A percentile compares a stretch with the other conserved stretches of the same genome.
Evolutionary conservation across 2,888 invertebrate genomes (phyloP).

Genomic region (Cephus rjabovi): DNA sequence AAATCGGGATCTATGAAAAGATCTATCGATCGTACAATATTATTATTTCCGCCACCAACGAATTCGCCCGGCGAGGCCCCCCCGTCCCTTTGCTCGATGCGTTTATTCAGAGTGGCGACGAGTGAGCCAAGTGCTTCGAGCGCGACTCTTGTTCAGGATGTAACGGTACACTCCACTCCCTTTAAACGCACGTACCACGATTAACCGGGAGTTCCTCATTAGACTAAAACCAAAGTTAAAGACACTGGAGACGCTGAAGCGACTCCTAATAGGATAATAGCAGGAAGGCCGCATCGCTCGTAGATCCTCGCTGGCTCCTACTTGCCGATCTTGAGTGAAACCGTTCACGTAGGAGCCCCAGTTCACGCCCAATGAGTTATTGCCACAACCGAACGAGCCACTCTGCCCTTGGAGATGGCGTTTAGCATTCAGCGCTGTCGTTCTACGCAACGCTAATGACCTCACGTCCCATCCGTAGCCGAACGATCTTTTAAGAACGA

Average conservation of each 20-base stretch:
- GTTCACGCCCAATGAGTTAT: conserved; percentile 24
- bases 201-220: neutral
- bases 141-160: neutral
- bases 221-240: neutral
- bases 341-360: conserved; percentile 12
- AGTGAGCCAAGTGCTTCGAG: neutral
- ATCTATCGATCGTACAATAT: conserved; percentile 43
- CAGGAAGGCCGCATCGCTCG: neutral
- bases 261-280: neutral
- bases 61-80: neutral
- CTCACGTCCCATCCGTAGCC: conserved; percentile 26
- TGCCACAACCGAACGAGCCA: conserved; percentile 16
- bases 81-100: neutral
- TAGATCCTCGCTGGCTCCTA: neutral
- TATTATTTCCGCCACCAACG: neutral
- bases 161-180: neutral
- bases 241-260: neutral
- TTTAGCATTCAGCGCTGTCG: conserved; percentile 49
- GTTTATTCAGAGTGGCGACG: neutral
- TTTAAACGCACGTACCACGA: neutral
- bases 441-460: conserved; percentile 31
- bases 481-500: conserved; percentile 55
- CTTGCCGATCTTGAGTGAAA: conserved; percentile 6
- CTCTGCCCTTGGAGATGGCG: conserved; percentile 42
- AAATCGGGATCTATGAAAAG: conserved; percentile 52